Conservation (phyloP, 2,797 vertebrate species). For the Gadopsis bispinosus region DNA sequence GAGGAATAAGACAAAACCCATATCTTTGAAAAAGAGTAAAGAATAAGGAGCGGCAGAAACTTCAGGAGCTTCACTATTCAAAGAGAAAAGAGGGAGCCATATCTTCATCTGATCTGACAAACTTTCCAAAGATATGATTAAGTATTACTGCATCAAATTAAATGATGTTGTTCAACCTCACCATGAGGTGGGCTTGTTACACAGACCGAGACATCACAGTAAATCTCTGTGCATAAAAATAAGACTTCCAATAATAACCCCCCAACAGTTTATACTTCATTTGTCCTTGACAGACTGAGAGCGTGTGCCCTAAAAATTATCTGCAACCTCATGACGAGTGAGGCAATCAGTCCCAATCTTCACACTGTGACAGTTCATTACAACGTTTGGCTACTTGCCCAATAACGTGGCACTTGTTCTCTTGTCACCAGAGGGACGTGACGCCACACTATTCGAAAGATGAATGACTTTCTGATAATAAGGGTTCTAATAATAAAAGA, state of each 20-base stretch:
- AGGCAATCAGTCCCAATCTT: conserved; percentile 78
- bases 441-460: conserved; percentile 63
- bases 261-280: conserved; percentile 31
- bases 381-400: conserved; percentile 85
- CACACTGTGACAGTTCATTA: conserved; percentile 85
- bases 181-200: conserved; percentile 1
- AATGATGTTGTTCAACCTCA: not conserved
- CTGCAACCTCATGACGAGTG: conserved; percentile 65
- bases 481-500: conserved; percentile 49
- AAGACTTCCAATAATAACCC: conserved; percentile 8
- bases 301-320: conserved; percentile 53
- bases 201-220: not conserved
- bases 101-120: conserved; percentile 1
- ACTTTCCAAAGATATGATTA: conserved; percentile 1
- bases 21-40: conserved; percentile 4
- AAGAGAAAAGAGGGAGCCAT: not conserved
- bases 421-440: conserved; percentile 69
- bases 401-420: conserved; percentile 80
- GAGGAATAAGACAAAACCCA: conserved; percentile 9
- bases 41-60: not conserved
- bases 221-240: conserved; percentile 20
- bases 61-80: not conserved
- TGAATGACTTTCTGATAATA: conserved; percentile 64
- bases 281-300: conserved; percentile 68
- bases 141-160: conserved; percentile 10